phyloP scores from a whole-genome alignment of 2,797 vertebrate genomes.

The Molossus molossus region DNA sequence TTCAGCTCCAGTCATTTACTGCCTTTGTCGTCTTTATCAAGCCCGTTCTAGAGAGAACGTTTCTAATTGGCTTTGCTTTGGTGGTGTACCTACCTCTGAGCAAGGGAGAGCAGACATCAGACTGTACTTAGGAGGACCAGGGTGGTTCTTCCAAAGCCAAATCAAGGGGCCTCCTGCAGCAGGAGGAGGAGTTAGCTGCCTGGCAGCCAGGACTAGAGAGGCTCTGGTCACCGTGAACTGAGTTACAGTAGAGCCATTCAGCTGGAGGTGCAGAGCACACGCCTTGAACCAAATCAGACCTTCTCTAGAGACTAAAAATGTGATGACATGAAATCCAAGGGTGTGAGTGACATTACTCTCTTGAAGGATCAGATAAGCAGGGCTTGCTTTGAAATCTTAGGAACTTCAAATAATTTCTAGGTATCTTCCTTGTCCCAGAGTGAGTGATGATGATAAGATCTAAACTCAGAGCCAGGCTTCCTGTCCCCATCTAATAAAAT shows the following conservation, averaged over 20 bases:
- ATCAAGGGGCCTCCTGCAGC: not conserved
- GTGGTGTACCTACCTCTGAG: not conserved
- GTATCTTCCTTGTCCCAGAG: not conserved
- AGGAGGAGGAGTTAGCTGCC: not conserved
- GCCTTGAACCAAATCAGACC: not conserved
- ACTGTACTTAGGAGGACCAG: not conserved
- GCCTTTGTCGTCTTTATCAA: not conserved
- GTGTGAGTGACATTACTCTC: not conserved
- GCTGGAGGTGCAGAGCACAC: not conserved
- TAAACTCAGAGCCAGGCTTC: not conserved
- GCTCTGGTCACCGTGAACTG: not conserved
- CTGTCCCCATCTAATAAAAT: not conserved
- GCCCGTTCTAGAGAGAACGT: not conserved
- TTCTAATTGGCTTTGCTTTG: not conserved
- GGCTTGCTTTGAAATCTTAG: slow-evolving; percentile 18
- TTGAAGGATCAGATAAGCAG: not conserved
- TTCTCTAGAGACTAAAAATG: not conserved
- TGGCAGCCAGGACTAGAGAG: not conserved
- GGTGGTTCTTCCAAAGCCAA: not conserved
- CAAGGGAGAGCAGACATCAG: not conserved
- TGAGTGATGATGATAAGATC: not conserved
- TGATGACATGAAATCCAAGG: not conserved
- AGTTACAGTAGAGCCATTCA: not conserved
- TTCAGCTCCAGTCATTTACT: not conserved
- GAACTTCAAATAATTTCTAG: not conserved